phyloP scores from a whole-genome alignment of 2,888 invertebrate genomes.

The Conomelus anceps region DNA sequence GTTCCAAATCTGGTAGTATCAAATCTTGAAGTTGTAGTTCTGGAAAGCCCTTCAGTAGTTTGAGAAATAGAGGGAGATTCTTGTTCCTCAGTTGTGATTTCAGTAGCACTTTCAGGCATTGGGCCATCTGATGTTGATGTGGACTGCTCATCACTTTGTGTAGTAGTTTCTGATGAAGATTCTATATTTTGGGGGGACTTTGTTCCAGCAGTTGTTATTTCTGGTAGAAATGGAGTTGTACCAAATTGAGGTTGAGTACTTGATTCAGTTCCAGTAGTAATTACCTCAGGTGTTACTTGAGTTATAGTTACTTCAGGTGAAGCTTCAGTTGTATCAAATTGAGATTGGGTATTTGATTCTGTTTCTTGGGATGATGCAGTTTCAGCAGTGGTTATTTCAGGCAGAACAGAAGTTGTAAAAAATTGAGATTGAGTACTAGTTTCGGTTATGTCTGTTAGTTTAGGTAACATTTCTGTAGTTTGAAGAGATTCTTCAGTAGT shows the following conservation, averaged over 20 bases:
- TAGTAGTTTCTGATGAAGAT: neutral
- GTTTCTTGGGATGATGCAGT: neutral
- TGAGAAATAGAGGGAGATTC: neutral
- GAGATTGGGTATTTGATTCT: neutral
- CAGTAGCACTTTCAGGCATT: neutral
- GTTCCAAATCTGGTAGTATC: neutral
- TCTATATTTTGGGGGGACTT: neutral
- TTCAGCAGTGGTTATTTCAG: constrained; percentile 5
- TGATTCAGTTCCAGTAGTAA: neutral
- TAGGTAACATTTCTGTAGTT: neutral
- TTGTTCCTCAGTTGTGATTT: neutral
- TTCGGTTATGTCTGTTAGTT: neutral
- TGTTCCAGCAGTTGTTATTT: constrained; percentile 3
- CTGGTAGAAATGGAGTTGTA: neutral
- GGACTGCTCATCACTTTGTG: neutral
- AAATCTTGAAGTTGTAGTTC: constrained; percentile 1
- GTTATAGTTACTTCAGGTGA: constrained; percentile 10
- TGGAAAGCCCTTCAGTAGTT: neutral
- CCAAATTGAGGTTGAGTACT: neutral
- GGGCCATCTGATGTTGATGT: neutral
- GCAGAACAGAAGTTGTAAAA: neutral
- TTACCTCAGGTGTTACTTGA: neutral
- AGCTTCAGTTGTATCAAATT: neutral
- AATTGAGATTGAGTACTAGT: neutral
- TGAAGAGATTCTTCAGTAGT: constrained; percentile 1